phyloP scores from a whole-genome alignment of 2,797 vertebrate genomes.

The Morelia viridis region DNA sequence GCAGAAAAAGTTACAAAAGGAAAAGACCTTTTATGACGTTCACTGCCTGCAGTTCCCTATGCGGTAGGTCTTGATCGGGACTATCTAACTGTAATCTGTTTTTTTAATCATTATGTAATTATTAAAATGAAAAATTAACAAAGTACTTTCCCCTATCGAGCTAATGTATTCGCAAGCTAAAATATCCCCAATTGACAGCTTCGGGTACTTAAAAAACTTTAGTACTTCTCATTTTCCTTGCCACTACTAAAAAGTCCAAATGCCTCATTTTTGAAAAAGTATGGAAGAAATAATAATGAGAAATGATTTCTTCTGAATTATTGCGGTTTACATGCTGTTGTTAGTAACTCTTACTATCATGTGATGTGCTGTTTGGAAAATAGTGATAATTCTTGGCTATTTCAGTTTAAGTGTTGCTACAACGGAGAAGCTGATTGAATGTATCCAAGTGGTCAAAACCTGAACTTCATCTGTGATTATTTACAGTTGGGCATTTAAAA shows the following conservation, averaged over 20 bases:
- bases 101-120: not conserved
- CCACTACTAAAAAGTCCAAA: not conserved
- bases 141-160: not conserved
- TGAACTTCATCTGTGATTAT: constrained; percentile 12
- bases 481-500: constrained; percentile 25
- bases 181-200: not conserved
- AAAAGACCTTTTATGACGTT: constrained; percentile 22
- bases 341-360: constrained; percentile 17
- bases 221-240: not conserved
- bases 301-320: constrained; percentile 9
- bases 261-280: not conserved
- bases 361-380: constrained; percentile 32
- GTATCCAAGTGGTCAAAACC: constrained; percentile 25
- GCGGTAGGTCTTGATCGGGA: not conserved
- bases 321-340: constrained; percentile 13
- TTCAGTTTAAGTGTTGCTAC: constrained; percentile 14
- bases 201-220: fast-evolving
- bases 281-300: not conserved
- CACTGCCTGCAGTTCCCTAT: not conserved
- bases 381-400: not conserved
- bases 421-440: constrained; percentile 17
- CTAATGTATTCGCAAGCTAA: not conserved
- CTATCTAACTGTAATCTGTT: not conserved
- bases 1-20: constrained; percentile 12
- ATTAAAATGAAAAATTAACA: not conserved